Evolutionary conservation across 2,888 invertebrate genomes (phyloP), one percentile per base, ranked within the genome.

Genomic region (Drosophila subquinaria): DNA sequence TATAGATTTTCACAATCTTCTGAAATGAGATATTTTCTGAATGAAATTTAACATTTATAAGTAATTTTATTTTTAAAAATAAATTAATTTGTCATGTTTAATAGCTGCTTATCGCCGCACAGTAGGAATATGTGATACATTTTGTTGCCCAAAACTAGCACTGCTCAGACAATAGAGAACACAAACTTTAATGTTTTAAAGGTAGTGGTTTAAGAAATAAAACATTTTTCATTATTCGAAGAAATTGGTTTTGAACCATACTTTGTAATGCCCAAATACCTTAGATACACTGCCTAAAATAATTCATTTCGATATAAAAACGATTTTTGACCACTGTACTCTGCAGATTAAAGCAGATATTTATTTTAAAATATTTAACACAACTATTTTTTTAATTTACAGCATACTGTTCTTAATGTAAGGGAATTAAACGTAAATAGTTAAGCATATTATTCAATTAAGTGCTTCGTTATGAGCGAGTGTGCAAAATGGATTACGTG

Each of bases 101-200:
- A 86, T n/a, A 86, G 69, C 67, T 50, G 65, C 63, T 82, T 77
- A 76, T 69, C 67, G 63, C 15, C 53, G 63, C 38, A 61, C 51
- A 51, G 42, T 61, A 20, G 27, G 15, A 0, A 17, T 10, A 27
- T 52, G 2, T 20, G 15, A 3, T 11, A 9, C 4, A 2, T 13
- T 27, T 23, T 6, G 3, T 13, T 5, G 3, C 5, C 15, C n/a
- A 42, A 42, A n/a, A 23, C 15, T 9, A 15, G 10, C n/a, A 1
- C n/a, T 0, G n/a, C n/a, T n/a, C n/a, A n/a, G 17, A 17, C 1
- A 17, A 17, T 17, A 17, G 17, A 17, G 17, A 17, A 17, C 1
- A 17, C 17, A 17, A 17, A 17, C 17, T 17, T 17, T 17, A 17
- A 17, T 17, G 17, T 17, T 17, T 17, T 17, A 40, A 40, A 36